Percentiles rank a stretch among this genome's conserved stretches.
These are phyloP conservation scores for Sipha maydis DNA, from an alignment of 2,888 invertebrate genomes.

Conservation along the genomic window DNA sequence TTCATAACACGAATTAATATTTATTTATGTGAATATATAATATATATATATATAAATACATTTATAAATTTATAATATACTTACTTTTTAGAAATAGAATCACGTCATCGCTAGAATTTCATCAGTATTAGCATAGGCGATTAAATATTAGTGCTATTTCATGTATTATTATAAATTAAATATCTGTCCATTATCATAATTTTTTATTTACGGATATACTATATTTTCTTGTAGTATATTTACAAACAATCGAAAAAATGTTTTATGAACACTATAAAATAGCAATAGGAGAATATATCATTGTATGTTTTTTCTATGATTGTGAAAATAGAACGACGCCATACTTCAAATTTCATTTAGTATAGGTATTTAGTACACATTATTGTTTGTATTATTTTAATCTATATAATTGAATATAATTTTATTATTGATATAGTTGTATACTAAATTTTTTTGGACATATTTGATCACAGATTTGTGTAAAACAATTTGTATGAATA, in stretches of 20 bases:
- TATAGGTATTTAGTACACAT: not conserved
- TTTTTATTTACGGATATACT: not conserved
- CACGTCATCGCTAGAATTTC: not conserved
- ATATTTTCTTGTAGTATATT: not conserved
- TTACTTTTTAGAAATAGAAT: too few relatives aligned
- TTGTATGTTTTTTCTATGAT: too few relatives aligned
- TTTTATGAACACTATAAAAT: too few relatives aligned
- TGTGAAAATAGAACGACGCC: too few relatives aligned
- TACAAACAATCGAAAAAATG: too few relatives aligned
- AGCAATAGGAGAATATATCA: too few relatives aligned
- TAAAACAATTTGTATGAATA: not conserved
- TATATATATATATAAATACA: not conserved
- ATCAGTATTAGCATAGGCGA: not conserved
- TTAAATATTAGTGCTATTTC: not conserved
- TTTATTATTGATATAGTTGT: not conserved
- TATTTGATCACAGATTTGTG: not conserved
- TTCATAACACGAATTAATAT: not conserved
- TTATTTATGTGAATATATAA: not conserved
- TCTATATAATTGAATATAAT: not conserved
- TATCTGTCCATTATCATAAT: not conserved
- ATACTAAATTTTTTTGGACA: not conserved
- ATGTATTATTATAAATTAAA: not conserved
- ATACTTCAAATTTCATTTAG: not conserved
- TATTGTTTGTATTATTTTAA: not conserved
- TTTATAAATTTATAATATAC: too few relatives aligned